Evolutionary conservation across 2,113 vertebrate species (phyloP).

Genomic region (Solea senegalensis): DNA sequence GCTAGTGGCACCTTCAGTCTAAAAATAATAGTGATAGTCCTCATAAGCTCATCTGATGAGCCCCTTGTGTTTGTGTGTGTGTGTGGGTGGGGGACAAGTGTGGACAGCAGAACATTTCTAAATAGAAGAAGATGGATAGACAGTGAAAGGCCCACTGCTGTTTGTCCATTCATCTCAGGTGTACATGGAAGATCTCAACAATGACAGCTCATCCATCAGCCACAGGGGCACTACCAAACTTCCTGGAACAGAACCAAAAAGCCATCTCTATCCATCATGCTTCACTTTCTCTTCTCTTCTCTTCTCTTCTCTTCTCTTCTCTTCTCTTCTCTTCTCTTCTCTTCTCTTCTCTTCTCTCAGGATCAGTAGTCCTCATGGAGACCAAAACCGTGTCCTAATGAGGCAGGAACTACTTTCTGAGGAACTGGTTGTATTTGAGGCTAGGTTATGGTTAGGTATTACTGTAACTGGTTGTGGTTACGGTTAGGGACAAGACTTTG

Average conservation of each 20-base stretch:
- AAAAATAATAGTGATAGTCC: constrained; percentile 47
- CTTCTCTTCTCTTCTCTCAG: neutral
- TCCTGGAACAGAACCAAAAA: constrained; percentile 76
- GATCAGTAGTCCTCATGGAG: no score
- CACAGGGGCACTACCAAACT: constrained; percentile 65
- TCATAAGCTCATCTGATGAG: constrained; percentile 32
- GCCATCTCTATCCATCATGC: constrained; percentile 48
- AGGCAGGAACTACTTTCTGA: no score
- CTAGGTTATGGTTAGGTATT: no score
- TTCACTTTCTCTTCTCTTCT: constrained; percentile 14
- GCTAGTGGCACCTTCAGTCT: constrained; percentile 20
- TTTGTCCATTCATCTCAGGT: constrained; percentile 79
- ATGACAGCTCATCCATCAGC: constrained; percentile 80
- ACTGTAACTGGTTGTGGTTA: no score
- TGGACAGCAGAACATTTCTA: constrained; percentile 52
- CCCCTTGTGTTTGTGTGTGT: constrained; percentile 26
- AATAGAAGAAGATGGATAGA: constrained; percentile 68
- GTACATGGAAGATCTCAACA: constrained; percentile 63
- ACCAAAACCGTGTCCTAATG: no score
- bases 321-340: constrained; percentile 5
- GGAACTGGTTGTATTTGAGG: no score
- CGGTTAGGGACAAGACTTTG: no score
- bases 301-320: constrained; percentile 20
- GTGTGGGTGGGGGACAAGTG: constrained; percentile 32
- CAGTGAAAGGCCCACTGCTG: constrained; percentile 60